Evolutionary conservation across 2,888 invertebrate genomes (phyloP).

Genomic region (Ceriagrion tenellum): DNA sequence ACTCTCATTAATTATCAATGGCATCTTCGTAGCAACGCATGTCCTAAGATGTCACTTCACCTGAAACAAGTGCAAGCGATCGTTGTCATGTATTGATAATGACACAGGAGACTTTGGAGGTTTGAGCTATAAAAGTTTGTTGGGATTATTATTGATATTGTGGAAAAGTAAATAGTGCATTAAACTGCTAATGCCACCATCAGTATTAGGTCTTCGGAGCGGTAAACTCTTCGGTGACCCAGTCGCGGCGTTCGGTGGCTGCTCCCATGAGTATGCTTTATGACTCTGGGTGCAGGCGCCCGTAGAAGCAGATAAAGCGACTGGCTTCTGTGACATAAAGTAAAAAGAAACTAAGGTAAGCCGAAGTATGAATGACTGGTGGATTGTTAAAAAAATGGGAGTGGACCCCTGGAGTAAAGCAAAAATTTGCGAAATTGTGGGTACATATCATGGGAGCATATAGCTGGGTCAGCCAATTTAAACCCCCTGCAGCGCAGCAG

Average conservation of each 20-base stretch:
- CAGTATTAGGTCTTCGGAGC: background rate
- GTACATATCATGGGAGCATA: background rate
- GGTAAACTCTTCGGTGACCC: background rate
- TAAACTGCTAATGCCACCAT: background rate
- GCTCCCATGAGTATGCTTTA: background rate
- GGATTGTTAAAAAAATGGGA: background rate
- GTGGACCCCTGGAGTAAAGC: background rate
- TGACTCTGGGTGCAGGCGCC: background rate
- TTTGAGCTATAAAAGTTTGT: too few relatives aligned
- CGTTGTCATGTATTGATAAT: too few relatives aligned
- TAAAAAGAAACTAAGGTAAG: background rate
- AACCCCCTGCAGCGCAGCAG: background rate
- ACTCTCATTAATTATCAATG: too few relatives aligned
- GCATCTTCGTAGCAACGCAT: too few relatives aligned
- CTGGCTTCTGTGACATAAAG: background rate
- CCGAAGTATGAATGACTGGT: background rate
- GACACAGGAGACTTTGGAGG: too few relatives aligned
- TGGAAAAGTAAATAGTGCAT: too few relatives aligned
- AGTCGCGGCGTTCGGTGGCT: background rate
- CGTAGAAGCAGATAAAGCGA: background rate
- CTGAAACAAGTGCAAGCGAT: too few relatives aligned
- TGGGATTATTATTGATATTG: too few relatives aligned
- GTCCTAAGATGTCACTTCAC: too few relatives aligned
- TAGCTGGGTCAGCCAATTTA: background rate
- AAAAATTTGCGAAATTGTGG: background rate